These are phyloP conservation scores for Bemisia tabaci DNA, from an alignment of 1,140 invertebrate species.

Conservation along the genomic window DNA sequence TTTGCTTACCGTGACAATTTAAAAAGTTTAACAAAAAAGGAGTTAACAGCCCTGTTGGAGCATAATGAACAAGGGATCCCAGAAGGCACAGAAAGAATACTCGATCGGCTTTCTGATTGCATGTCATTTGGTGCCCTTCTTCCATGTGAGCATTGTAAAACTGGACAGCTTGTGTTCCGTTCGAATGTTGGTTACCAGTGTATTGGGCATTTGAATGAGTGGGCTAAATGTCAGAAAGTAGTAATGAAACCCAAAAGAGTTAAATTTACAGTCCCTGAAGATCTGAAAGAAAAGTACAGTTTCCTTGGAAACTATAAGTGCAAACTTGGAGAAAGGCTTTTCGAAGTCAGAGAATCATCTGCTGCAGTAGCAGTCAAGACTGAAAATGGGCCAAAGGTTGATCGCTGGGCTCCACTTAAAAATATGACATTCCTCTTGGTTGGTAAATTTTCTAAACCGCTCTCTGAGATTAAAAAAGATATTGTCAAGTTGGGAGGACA, in stretches of 20 bases:
- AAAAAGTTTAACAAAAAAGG: conserved; percentile 34
- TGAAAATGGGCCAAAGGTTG: conserved; percentile 29
- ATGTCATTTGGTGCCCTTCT: conserved; percentile 76
- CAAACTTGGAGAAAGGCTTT: conserved; percentile 28
- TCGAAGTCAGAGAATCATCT: conserved; percentile 42
- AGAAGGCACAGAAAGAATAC: conserved; percentile 37
- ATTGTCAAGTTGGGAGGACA: conserved; percentile 64
- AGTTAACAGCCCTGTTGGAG: conserved; percentile 50
- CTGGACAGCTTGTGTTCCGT: conserved; percentile 53
- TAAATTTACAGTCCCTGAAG: conserved; percentile 56
- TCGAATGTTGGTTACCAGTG: conserved; percentile 64
- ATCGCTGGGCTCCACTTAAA: conserved; percentile 44
- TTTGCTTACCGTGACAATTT: conserved; percentile 53
- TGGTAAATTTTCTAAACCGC: conserved; percentile 42
- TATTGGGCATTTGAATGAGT: conserved; percentile 69
- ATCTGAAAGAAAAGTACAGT: conserved; percentile 41
- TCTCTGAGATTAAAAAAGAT: conserved; percentile 48
- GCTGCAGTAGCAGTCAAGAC: conserved; percentile 19
- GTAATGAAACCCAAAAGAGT: conserved; percentile 56
- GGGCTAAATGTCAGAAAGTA: conserved; percentile 71
- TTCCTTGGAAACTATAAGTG: conserved; percentile 55
- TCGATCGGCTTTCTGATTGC: conserved; percentile 65
- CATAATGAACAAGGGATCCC: conserved; percentile 56
- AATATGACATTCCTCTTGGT: conserved; percentile 66
- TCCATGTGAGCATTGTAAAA: conserved; percentile 65